Conservation (phyloP, 2,888 invertebrate species). For the Campoletis raptor region DNA sequence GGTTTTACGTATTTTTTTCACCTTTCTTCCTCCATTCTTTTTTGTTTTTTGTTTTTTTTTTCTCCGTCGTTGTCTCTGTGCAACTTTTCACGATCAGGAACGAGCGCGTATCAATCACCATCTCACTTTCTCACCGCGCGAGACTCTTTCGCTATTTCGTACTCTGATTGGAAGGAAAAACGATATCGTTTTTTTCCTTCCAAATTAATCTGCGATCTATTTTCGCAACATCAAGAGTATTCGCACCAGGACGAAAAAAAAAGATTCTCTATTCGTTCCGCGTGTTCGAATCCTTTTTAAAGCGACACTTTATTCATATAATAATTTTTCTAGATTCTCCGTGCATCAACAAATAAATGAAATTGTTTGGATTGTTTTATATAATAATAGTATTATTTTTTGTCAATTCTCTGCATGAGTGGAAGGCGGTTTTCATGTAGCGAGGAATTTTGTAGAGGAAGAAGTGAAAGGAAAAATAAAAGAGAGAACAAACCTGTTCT, state of each 20-base stretch:
- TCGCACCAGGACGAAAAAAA: background rate
- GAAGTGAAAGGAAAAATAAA: slow-evolving; percentile 24
- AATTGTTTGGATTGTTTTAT: too few species aligned
- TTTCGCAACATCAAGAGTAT: background rate
- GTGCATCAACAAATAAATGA: too few species aligned
- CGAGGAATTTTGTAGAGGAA: background rate
- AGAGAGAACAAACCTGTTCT: slow-evolving; percentile 80
- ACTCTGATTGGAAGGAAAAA: background rate
- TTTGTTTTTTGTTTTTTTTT: slow-evolving; percentile 11
- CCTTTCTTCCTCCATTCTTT: slow-evolving; percentile 31
- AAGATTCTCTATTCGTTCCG: too few species aligned
- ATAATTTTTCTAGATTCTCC: too few species aligned
- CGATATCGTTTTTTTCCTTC: background rate
- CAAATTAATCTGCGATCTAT: slow-evolving; percentile 3
- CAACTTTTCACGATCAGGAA: slow-evolving; percentile 19
- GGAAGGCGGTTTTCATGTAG: background rate
- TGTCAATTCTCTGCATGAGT: background rate
- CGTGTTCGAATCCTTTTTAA: too few species aligned
- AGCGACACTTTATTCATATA: too few species aligned
- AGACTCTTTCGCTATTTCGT: background rate
- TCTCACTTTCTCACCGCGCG: slow-evolving; percentile 11
- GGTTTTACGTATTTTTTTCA: slow-evolving; percentile 50
- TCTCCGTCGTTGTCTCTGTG: slow-evolving; percentile 6
- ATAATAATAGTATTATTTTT: background rate
- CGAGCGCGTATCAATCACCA: slow-evolving; percentile 13